Evolutionary conservation across 2,888 invertebrate genomes (phyloP), one percentile per base, ranked within the genome.

Genomic region (Melitaea athalia): DNA sequence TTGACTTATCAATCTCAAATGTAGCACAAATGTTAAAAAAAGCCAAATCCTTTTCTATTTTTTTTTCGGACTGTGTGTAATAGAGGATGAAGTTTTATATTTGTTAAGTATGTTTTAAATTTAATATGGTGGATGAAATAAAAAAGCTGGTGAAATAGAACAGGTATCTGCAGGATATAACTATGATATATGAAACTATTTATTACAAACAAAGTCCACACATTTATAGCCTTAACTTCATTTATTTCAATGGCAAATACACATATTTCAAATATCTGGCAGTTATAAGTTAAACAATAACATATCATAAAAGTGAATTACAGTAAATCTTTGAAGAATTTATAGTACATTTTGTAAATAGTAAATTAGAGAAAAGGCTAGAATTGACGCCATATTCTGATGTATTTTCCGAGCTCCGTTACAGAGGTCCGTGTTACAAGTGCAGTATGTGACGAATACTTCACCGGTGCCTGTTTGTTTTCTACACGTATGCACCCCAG

Each of bases 401-500:
- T 65, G 61, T 43, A 59, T 15, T 1, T 8, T 57, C 42, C 76
- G 73, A 15, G 93, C 94, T 63, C 90, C 86, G 81, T 98, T 98
- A 91, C 98, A 98, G 24, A 96, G 93, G 81, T 96, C 95, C 7
- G 93, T 93, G 79, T 95, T 95, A 85, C 98, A 98, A 69, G 96
- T 93, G 85, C 97, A 98, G 85, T 97, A 97, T 3, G 93, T 91
- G 63, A 96, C 95, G 75, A 95, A 94, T 0, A 97, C 94, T 31
- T 91, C 89, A 73, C 96, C 96, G 15, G 95, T 96, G 47, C 97
- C 97, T 14, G 94, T 93, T 71, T 96, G 94, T 76, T 93, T 93
- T 73, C 95, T 85, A 82, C 97, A 97, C 7, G 93, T 88, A 70
- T 93, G 93, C 77, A 94, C 93, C 94, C 94, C 81, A 6, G 89